Evolutionary conservation across 1,140 invertebrate species (phyloP).

Genomic region (Bactericera cockerelli): DNA sequence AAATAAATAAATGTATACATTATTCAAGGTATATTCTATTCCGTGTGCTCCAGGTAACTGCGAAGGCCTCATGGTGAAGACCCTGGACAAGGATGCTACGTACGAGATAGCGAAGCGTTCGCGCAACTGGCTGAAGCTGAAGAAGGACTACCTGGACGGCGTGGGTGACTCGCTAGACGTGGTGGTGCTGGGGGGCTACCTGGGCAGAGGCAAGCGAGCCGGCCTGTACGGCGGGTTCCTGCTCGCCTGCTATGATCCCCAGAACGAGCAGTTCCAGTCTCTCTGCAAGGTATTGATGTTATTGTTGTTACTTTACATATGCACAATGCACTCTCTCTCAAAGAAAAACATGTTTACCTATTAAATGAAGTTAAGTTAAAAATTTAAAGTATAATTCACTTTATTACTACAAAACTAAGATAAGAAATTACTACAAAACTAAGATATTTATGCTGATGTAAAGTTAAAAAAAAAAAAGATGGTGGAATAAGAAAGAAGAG

Average conservation of each 20-base stretch:
- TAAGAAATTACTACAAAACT: too few relatives aligned
- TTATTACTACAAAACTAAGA: too few relatives aligned
- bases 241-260: constrained; percentile 87
- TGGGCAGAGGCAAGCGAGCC: constrained; percentile 85
- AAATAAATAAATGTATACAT: too few relatives aligned
- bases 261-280: constrained; percentile 85
- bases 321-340: too few relatives aligned
- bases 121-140: constrained; percentile 93
- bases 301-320: constrained; percentile 19
- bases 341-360: too few relatives aligned
- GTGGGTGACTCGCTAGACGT: constrained; percentile 85
- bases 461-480: too few relatives aligned
- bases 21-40: not conserved
- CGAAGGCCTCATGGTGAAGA: constrained; percentile 99
- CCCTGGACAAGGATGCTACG: constrained; percentile 76
- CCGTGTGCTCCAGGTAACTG: constrained; percentile 64
- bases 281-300: constrained; percentile 85
- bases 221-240: constrained; percentile 93
- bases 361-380: constrained; percentile 18
- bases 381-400: constrained; percentile 32
- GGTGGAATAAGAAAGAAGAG: too few relatives aligned
- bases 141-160: constrained; percentile 95
- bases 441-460: too few relatives aligned
- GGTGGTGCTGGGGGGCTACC: constrained; percentile 92
- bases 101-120: constrained; percentile 98